A percentile compares a stretch with the other conserved stretches of the same genome.
Evolutionary conservation across 2,888 invertebrate genomes (phyloP).

Genomic region (Furcula furcula): DNA sequence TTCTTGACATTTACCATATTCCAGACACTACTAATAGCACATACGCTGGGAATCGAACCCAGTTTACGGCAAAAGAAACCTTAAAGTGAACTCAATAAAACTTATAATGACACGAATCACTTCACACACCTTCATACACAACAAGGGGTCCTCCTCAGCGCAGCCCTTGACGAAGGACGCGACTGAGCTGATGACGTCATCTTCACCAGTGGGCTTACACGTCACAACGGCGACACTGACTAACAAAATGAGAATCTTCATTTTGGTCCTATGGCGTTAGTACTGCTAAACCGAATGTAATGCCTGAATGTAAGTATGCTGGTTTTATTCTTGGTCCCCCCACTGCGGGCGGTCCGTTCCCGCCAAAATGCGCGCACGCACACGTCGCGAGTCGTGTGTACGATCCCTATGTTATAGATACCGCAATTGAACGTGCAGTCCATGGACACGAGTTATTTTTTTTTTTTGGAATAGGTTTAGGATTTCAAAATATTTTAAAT

Average conservation of each 20-base stretch:
- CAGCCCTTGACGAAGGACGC: slow-evolving; percentile 86
- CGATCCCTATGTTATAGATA: slow-evolving; percentile 46
- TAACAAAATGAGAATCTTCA: slow-evolving; percentile 75
- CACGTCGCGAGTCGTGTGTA: slow-evolving; percentile 35
- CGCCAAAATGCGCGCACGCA: slow-evolving; percentile 49
- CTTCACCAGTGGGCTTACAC: slow-evolving; percentile 76
- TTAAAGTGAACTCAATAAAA: too few relatives aligned
- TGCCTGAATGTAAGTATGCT: slow-evolving; percentile 51
- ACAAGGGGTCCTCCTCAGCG: slow-evolving; percentile 84
- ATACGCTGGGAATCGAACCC: too few relatives aligned
- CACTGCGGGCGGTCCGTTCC: slow-evolving; percentile 42
- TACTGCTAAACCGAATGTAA: slow-evolving; percentile 66
- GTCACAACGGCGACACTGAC: slow-evolving; percentile 74
- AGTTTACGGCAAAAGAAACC: too few relatives aligned
- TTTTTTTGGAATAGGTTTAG: slow-evolving; percentile 15
- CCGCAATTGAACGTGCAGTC: slow-evolving; percentile 26
- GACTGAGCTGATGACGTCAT: slow-evolving; percentile 82
- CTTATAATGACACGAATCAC: slow-evolving; percentile 34
- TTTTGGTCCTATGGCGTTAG: slow-evolving; percentile 47
- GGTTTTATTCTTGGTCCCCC: slow-evolving; percentile 73
- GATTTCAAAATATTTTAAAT: too few relatives aligned
- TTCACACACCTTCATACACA: slow-evolving; percentile 87
- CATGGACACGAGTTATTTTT: slow-evolving; percentile 12
- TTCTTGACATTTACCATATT: too few relatives aligned
- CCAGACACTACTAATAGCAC: too few relatives aligned